Evolutionary conservation across 2,888 invertebrate species (phyloP).

Genomic region (Apodemia duryi): DNA sequence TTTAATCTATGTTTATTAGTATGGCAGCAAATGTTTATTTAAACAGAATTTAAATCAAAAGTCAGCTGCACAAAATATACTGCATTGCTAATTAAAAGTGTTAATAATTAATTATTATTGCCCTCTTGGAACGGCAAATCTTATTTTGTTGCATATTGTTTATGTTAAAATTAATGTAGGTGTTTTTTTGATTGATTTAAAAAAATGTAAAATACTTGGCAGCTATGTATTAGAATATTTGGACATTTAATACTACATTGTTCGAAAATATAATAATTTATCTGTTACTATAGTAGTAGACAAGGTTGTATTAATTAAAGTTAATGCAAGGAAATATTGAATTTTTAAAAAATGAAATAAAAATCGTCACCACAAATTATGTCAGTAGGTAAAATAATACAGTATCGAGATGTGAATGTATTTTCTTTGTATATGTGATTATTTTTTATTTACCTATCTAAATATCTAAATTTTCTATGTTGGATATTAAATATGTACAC

Average conservation of each 20-base stretch:
- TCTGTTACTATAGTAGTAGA: neutral
- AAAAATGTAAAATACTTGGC: slow-evolving; percentile 3
- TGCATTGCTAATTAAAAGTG: neutral
- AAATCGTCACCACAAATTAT: too few relatives aligned
- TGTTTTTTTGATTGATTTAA: neutral
- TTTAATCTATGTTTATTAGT: neutral
- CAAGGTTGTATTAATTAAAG: neutral
- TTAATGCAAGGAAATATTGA: neutral
- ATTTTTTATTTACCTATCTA: too few relatives aligned
- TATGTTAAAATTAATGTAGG: slow-evolving; percentile 3
- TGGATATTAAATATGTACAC: too few relatives aligned
- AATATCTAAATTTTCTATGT: too few relatives aligned
- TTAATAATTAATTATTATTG: slow-evolving; percentile 5
- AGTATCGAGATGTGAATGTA: neutral
- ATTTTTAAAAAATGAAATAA: neutral
- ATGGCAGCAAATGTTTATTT: neutral
- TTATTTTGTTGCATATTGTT: slow-evolving; percentile 3
- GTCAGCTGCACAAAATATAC: slow-evolving; percentile 10
- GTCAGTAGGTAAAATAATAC: neutral
- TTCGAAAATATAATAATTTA: neutral
- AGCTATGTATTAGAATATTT: neutral
- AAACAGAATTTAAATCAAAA: neutral
- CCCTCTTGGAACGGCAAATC: neutral
- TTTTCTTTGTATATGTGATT: neutral
- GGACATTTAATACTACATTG: slow-evolving; percentile 9